phyloP scores from a whole-genome alignment of 2,888 invertebrate genomes.

The Rhabditophanes sp. region DNA sequence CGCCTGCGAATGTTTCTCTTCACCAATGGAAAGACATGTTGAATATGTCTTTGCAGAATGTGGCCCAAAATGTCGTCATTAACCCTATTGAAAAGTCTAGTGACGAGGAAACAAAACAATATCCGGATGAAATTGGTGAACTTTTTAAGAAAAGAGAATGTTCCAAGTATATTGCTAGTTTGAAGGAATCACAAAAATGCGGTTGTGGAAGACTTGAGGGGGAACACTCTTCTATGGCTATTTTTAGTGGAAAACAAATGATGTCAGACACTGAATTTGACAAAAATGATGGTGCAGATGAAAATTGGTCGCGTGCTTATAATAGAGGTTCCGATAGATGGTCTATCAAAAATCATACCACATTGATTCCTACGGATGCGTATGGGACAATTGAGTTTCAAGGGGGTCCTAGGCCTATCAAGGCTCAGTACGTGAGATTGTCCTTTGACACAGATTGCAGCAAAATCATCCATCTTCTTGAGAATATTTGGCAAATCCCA shows the following conservation, averaged over 20 bases:
- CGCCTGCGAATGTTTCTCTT: no score
- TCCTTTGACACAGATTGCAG: conserved; percentile 87
- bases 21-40: no score
- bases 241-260: no score
- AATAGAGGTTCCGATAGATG: conserved; percentile 20
- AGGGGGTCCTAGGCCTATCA: conserved; percentile 48
- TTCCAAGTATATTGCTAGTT: conserved; percentile 32
- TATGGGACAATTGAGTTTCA: conserved; percentile 95
- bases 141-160: conserved; percentile 86
- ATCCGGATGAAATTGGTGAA: conserved; percentile 71
- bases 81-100: no score
- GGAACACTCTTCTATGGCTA: conserved; percentile 25
- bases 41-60: no score
- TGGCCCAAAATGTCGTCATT: no score
- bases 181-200: conserved; percentile 24
- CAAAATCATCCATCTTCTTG: conserved; percentile 73
- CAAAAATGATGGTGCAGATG: no score
- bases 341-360: conserved; percentile 57
- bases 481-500: conserved; percentile 83
- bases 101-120: no score
- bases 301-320: no score
- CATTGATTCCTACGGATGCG: conserved; percentile 76
- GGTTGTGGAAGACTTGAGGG: conserved; percentile 20
- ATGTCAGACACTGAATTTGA: no score
- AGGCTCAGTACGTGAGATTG: conserved; percentile 70